Evolutionary conservation across 2,888 invertebrate genomes (phyloP).

Genomic region (Pristionchus arcanus): DNA sequence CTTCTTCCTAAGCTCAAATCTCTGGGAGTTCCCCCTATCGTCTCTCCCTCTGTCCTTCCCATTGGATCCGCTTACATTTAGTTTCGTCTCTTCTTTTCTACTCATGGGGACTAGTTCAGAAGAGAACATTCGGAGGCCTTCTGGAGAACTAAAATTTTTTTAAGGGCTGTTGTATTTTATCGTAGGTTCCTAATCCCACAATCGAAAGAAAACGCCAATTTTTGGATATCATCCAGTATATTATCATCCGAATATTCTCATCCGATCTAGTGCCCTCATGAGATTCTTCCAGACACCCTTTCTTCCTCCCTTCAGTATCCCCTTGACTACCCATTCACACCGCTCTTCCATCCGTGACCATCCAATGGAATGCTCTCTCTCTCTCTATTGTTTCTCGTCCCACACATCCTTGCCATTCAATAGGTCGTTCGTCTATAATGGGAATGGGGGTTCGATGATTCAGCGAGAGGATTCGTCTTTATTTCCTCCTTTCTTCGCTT

Average conservation of each 20-base stretch:
- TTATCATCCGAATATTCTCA: too few relatives aligned
- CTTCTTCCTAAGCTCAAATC: neutral
- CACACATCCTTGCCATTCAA: neutral
- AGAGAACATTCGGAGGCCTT: too few relatives aligned
- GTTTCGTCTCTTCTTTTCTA: conserved; percentile 23
- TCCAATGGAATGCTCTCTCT: neutral
- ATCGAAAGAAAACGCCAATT: too few relatives aligned
- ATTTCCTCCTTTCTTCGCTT: neutral
- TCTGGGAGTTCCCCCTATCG: neutral
- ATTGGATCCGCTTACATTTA: neutral
- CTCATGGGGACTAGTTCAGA: neutral
- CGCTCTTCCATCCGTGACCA: neutral
- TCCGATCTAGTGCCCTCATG: too few relatives aligned
- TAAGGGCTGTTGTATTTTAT: too few relatives aligned
- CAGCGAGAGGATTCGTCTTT: neutral
- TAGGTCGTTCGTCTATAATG: conserved; percentile 20
- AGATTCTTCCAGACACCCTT: neutral
- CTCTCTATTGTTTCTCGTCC: neutral
- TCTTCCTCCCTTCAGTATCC: neutral
- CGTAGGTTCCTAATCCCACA: too few relatives aligned
- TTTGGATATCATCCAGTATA: too few relatives aligned
- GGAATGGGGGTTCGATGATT: neutral
- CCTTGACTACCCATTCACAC: neutral
- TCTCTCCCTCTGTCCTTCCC: neutral
- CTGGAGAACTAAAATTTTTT: too few relatives aligned